These are phyloP conservation scores for Hyla sarda DNA, from an alignment of 2,113 vertebrate species.

Conservation along the genomic window DNA sequence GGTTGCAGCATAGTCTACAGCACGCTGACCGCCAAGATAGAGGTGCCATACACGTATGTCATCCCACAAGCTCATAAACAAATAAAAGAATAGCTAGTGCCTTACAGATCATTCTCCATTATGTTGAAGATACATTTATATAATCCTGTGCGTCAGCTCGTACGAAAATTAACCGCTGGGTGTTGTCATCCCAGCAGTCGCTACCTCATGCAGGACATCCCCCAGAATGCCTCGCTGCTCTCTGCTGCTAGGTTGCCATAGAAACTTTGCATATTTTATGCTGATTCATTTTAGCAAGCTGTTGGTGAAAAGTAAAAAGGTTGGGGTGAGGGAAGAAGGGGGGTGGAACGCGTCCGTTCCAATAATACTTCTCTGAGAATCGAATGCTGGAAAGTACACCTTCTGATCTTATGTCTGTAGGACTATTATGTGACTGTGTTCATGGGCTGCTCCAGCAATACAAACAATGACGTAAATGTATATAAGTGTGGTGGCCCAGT, in stretches of 20 bases:
- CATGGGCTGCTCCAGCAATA: neutral
- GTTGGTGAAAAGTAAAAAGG: neutral
- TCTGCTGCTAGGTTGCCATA: constrained; percentile 39
- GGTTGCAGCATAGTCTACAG: neutral
- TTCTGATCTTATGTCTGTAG: too few relatives aligned
- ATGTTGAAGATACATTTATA: neutral
- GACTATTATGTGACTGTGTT: neutral
- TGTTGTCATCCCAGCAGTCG: constrained; percentile 18
- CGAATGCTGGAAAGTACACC: neutral
- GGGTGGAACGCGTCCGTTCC: constrained; percentile 9
- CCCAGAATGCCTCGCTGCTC: constrained; percentile 32
- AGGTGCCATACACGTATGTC: neutral
- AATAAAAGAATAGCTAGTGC: too few relatives aligned
- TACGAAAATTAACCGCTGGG: neutral
- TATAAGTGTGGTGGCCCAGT: too few relatives aligned
- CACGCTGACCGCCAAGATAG: neutral
- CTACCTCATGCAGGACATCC: constrained; percentile 13
- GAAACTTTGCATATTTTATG: constrained; percentile 55
- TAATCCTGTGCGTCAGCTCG: neutral
- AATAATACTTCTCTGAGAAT: constrained; percentile 4
- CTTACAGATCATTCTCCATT: neutral
- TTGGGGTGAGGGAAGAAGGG: neutral
- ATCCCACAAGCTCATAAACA: too few relatives aligned
- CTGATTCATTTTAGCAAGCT: constrained; percentile 53
- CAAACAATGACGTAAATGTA: too few relatives aligned